Conservation (phyloP, 2,888 invertebrate species). For the Drosophila picticornis region DNA sequence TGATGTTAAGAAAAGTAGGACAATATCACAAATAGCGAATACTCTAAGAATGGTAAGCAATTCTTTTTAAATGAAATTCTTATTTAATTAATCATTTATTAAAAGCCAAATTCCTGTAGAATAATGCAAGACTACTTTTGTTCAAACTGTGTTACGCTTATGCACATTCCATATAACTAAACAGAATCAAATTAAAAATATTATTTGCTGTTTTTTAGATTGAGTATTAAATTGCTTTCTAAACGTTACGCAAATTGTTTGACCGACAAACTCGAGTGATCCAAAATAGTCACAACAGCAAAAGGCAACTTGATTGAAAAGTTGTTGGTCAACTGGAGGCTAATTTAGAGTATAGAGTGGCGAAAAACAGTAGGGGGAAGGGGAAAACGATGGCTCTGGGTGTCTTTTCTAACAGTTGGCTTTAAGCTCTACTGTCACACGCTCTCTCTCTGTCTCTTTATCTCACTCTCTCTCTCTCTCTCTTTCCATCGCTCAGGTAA, state of each 20-base stretch:
- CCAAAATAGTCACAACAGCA: slow-evolving; percentile 37
- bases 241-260: slow-evolving; percentile 45
- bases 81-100: not conserved
- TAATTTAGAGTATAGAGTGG: not conserved
- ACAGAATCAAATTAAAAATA: too few relatives aligned
- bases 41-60: not conserved
- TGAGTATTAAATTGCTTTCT: slow-evolving; percentile 39
- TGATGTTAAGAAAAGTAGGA: not conserved
- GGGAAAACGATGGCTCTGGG: slow-evolving; percentile 1
- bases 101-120: not conserved
- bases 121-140: too few relatives aligned
- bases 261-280: slow-evolving; percentile 39
- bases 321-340: slow-evolving; percentile 46
- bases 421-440: slow-evolving; percentile 22
- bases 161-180: not conserved
- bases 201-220: slow-evolving; percentile 7
- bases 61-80: not conserved
- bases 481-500: slow-evolving; percentile 47
- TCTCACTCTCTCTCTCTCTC: not conserved
- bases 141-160: not conserved
- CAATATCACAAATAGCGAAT: not conserved
- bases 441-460: slow-evolving; percentile 3
- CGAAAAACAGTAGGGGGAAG: too few relatives aligned
- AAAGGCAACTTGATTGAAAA: slow-evolving; percentile 68
- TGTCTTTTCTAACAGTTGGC: slow-evolving; percentile 17